phyloP scores from a whole-genome alignment of 1,140 invertebrate genomes.

The Periplaneta americana region DNA sequence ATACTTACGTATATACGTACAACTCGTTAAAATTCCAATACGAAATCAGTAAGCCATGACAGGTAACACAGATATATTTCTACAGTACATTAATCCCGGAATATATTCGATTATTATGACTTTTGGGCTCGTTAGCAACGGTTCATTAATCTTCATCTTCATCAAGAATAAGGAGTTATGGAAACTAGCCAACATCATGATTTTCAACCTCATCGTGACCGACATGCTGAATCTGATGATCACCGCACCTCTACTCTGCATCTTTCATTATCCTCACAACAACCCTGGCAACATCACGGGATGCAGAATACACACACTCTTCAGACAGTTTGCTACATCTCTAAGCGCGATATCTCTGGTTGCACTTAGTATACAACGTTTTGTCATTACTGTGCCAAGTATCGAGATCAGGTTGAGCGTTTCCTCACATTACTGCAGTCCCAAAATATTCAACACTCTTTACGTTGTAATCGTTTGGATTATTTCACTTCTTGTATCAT shows the following conservation, averaged over 20 bases:
- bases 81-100: background rate
- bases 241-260: background rate
- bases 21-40: no score
- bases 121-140: background rate
- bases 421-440: no score
- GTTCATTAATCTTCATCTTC: background rate
- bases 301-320: background rate
- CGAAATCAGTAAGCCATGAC: no score
- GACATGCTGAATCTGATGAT: background rate
- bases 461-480: background rate
- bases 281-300: background rate
- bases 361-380: background rate
- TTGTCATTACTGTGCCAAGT: background rate
- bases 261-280: background rate
- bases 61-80: no score
- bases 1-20: no score
- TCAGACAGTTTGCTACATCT: background rate
- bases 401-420: no score
- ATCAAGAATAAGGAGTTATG: background rate
- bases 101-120: background rate
- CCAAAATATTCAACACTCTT: no score
- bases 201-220: background rate
- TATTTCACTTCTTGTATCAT: background rate
- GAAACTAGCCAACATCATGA: background rate
- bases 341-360: background rate